These are phyloP conservation scores for Petrocephalus zakoni DNA, from an alignment of 2,113 vertebrate species.

Conservation along the genomic window DNA sequence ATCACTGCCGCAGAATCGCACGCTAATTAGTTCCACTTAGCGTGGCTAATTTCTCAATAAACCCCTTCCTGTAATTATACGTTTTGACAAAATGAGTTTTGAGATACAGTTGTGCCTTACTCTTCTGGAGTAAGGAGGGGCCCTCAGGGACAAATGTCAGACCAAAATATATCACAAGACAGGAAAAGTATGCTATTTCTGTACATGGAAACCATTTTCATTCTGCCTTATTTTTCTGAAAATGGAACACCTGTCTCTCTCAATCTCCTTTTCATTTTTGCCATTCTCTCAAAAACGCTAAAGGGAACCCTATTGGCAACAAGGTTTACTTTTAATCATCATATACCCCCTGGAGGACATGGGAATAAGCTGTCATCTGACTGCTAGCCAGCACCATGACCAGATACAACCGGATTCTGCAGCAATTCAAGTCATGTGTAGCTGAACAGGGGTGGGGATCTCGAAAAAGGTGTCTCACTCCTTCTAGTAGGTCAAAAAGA, in stretches of 20 bases:
- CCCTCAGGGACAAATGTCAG: neutral
- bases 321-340: neutral
- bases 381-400: neutral
- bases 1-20: neutral
- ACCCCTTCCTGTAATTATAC: conserved; percentile 21
- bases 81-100: conserved; percentile 17
- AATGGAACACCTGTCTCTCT: neutral
- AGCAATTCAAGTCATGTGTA: no score
- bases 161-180: neutral
- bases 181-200: neutral
- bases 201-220: neutral
- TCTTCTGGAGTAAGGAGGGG: neutral
- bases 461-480: neutral
- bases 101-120: neutral
- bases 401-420: no score
- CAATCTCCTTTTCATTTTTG: neutral
- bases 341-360: neutral
- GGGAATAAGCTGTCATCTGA: neutral
- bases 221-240: neutral
- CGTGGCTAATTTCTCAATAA: conserved; percentile 23
- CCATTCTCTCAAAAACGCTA: neutral
- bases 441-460: neutral
- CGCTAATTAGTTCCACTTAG: conserved; percentile 27
- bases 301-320: neutral
- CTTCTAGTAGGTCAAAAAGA: neutral